Percentiles rank a stretch among this genome's conserved stretches.
phyloP scores from a whole-genome alignment of 2,113 vertebrate species.

The Jaculus jaculus region DNA sequence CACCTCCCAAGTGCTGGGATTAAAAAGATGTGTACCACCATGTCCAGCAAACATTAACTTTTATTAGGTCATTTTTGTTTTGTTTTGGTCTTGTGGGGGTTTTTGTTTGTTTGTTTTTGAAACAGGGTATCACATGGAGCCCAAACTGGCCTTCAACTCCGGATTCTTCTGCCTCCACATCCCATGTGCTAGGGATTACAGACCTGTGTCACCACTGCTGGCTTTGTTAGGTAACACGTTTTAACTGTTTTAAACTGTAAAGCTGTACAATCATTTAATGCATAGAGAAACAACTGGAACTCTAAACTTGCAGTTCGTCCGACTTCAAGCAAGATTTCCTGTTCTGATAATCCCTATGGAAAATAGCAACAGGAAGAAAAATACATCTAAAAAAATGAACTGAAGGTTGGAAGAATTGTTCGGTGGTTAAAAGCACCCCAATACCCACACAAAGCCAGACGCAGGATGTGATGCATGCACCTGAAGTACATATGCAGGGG shows the following conservation, averaged over 20 bases:
- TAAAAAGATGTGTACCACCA: neutral
- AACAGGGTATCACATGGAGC: neutral
- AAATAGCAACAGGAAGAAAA: neutral
- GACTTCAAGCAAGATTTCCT: constrained; percentile 37
- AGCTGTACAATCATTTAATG: neutral
- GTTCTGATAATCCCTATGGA: neutral
- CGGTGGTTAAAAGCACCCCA: neutral
- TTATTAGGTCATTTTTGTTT: neutral
- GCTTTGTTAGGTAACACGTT: neutral
- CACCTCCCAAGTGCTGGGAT: neutral
- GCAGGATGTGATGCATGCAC: no score
- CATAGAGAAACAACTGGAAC: neutral
- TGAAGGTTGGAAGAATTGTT: neutral
- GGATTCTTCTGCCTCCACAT: neutral
- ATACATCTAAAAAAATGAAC: constrained; percentile 7
- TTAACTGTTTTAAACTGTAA: constrained; percentile 4
- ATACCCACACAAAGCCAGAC: no score
- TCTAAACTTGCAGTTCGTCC: constrained; percentile 3
- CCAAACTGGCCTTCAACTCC: neutral
- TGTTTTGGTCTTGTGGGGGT: neutral
- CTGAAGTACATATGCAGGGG: no score
- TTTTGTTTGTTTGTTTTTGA: neutral
- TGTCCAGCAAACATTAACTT: neutral
- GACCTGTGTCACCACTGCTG: neutral
- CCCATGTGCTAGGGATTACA: neutral